These are phyloP conservation scores for Cheilosia grossa DNA, from an alignment of 2,888 invertebrate species.

Conservation along the genomic window DNA sequence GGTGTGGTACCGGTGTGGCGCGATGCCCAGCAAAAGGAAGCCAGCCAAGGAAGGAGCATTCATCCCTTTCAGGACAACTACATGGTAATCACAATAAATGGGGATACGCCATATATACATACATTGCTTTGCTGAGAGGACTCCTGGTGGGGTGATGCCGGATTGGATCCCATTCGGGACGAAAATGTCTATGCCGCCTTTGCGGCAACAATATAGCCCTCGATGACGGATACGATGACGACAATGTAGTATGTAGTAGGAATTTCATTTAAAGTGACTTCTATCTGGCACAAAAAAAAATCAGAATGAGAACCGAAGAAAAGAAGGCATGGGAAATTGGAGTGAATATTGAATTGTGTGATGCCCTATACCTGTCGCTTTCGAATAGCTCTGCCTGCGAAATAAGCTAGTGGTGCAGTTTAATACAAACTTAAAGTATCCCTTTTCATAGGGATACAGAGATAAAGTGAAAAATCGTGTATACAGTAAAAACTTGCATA, in stretches of 20 bases:
- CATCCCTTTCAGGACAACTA: slow-evolving; percentile 66
- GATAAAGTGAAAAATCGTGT: no score
- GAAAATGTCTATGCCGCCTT: slow-evolving; percentile 21
- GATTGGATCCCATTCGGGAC: slow-evolving; percentile 52
- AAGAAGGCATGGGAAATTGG: background rate
- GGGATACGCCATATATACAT: slow-evolving; percentile 34
- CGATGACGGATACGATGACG: slow-evolving; percentile 67
- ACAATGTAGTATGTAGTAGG: slow-evolving; percentile 72
- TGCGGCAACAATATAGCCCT: slow-evolving; percentile 46
- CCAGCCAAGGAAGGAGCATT: slow-evolving; percentile 27
- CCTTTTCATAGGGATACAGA: no score
- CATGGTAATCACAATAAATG: slow-evolving; percentile 74
- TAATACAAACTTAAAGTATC: no score
- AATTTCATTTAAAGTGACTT: slow-evolving; percentile 70
- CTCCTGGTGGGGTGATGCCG: slow-evolving; percentile 51
- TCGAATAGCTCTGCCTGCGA: no score
- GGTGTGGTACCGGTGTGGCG: no score
- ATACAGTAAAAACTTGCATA: background rate
- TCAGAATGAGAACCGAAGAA: background rate
- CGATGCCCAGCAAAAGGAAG: background rate
- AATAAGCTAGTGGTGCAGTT: no score
- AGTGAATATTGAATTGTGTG: background rate
- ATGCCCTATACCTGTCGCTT: background rate
- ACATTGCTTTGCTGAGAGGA: slow-evolving; percentile 58
- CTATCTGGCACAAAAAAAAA: background rate